phyloP scores from a whole-genome alignment of 2,797 vertebrate genomes.

The Mus caroli region DNA sequence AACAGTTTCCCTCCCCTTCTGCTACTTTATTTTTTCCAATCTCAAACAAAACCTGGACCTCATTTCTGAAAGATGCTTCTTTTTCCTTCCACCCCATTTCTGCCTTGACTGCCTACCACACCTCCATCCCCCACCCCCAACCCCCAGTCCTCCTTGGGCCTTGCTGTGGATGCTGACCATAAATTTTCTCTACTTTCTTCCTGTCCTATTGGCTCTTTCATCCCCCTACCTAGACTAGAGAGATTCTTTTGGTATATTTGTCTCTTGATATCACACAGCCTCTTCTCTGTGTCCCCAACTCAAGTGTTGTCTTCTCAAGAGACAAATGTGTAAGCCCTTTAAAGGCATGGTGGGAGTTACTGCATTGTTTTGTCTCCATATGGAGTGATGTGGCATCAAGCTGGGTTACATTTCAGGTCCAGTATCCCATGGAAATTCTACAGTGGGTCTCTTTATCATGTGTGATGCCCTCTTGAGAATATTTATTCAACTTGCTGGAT shows the following conservation, averaged over 20 bases:
- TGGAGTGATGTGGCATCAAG: background rate
- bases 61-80: background rate
- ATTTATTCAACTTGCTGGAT: background rate
- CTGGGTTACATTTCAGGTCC: background rate
- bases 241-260: background rate
- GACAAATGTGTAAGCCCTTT: background rate
- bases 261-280: too few species aligned
- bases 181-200: background rate
- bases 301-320: background rate
- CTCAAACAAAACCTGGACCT: background rate
- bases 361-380: too few species aligned
- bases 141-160: background rate
- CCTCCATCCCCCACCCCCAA: too few species aligned
- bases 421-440: background rate
- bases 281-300: background rate
- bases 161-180: background rate
- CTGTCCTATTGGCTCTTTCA: background rate
- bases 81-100: background rate
- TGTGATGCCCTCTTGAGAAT: background rate
- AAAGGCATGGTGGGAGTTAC: background rate
- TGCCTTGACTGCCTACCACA: background rate
- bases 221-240: background rate
- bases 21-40: background rate
- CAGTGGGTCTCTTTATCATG: too few species aligned
- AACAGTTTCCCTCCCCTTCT: background rate